A percentile compares a stretch with the other conserved stretches of the same genome.
phyloP scores from a whole-genome alignment of 2,797 vertebrate species.

The Triplophysa yarkandensis region DNA sequence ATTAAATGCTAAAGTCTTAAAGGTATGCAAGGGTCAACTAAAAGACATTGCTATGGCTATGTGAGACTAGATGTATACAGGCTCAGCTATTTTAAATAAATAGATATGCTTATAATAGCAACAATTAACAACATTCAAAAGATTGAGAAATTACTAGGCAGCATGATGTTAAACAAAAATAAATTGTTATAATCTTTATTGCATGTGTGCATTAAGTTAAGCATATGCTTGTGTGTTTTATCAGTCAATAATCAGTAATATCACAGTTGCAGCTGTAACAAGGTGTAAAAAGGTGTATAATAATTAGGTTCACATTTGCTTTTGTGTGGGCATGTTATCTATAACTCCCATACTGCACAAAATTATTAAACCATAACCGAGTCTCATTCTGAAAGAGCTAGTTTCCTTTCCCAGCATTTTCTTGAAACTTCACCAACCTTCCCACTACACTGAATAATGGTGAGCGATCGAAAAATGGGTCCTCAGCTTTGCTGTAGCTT shows the following conservation, averaged over 20 bases:
- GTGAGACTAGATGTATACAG: too few species aligned
- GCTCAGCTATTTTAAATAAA: not conserved
- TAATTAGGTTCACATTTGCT: not conserved
- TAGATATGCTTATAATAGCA: not conserved
- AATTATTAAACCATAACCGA: conserved; percentile 43
- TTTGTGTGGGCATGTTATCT: not conserved
- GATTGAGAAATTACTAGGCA: not conserved
- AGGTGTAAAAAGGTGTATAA: too few species aligned
- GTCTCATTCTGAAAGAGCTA: conserved; percentile 97
- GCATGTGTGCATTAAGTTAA: not conserved
- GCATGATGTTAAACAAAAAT: not conserved
- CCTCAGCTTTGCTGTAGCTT: conserved; percentile 88
- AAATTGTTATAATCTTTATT: too few species aligned
- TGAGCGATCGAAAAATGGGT: conserved; percentile 99
- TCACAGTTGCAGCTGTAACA: not conserved
- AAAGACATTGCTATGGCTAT: too few species aligned
- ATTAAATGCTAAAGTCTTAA: too few species aligned
- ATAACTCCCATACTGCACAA: not conserved
- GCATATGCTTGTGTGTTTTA: not conserved
- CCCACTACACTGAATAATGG: conserved; percentile 99
- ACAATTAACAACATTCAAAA: not conserved
- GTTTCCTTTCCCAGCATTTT: conserved; percentile 95
- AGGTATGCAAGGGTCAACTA: too few species aligned
- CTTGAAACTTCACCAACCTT: conserved; percentile 99
- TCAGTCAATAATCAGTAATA: not conserved